Base-by-base conservation (phyloP, 2,888 invertebrate species). In the Chrysolina haemoptera region DNA sequence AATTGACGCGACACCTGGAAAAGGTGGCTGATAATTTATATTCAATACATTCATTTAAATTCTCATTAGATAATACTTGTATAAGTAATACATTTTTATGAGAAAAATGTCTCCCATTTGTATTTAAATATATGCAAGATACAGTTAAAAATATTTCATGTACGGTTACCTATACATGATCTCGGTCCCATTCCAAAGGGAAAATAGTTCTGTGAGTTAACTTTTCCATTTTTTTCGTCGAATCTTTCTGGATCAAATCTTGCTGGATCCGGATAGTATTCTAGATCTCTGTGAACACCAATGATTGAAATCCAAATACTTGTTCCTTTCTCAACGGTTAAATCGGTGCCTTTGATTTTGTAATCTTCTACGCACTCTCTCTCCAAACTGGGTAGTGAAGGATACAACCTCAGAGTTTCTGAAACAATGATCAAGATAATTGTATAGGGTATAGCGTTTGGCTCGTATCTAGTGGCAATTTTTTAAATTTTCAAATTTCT, bases 111-210 rank as follows among this genome's bases (percentile, higher is more conserved):
- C 5, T 27, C 27, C 27, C 27, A 27, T 27, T 27, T 27, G 27
- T 27, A 27, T 27, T 5, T 5, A 27, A 27, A 27, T 3, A 27
- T 27, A 27, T 3, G 5, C 27, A 27, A 27, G 5, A 27, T 12
- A 22, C n/a, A 1, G 3, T 16, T 5, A 59, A 59, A n/a, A 20
- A 22, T 4, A 16, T 16, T 35, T 12, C 14, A 22, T 16, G 3
- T 3, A 18, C 2, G 35, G 20, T 11, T 53, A 68, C 68, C 68
- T 27, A 68, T 68, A 18, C 50, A 68, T n/a, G 14, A 53, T 50
- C 68, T 48, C 10, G 68, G 68, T 10, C 68, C 68, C 14, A 22
- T 16, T 50, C 68, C 50, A n/a, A 68, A 68, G 22, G 68, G 68
- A 16, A 68, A 55, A 53, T 68, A 50, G 14, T 12, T 10, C 14